Evolutionary conservation across 2,113 vertebrate species (phyloP), one percentile per base, ranked within the genome.

Genomic region (Elgaria multicarinata): DNA sequence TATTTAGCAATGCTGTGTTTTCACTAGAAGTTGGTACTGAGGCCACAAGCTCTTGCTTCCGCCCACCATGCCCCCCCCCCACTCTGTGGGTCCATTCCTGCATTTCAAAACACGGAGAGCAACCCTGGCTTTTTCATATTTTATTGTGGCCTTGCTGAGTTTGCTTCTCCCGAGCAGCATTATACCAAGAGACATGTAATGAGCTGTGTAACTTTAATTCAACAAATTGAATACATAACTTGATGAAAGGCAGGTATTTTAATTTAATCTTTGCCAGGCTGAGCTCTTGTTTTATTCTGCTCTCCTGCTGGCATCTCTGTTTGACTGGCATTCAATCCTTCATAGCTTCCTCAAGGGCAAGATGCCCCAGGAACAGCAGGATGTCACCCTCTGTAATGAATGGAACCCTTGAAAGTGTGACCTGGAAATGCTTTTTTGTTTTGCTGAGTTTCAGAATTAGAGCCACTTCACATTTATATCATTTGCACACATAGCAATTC

Each of bases 341-440:
- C 36, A 13, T 46, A 24, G 16, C 33, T 36, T 36, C 44, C n/a
- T 89, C 10, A 26, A 86, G 9, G 31, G 8, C 71, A 90, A 44
- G 71, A 1, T 18, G 7, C 90, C 86, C 87, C 33, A 82, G 83
- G 78, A 80, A 66, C 75, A 90, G 75, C 6, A 84, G 88, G 72
- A 67, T 55, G n/a, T 22, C 62, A 66, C 88, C 88, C 72, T 64
- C 72, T 53, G 42, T 53, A 75, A 20, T 28, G 46, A 92, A 58
- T 31, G 90, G 20, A 90, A 31, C 46, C 46, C 33, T 90, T 90
- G 78, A 93, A 91, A 87, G 14, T 22, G 28, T 86, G 89, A 90
- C 89, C 83, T 90, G 83, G 83, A 85, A 89, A 76, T 64, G 84
- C 0, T 87, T 76, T n/a, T 93, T 72, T 90, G 7, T 82, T 93